These are phyloP conservation scores for Troilus luridus DNA, from an alignment of 2,888 invertebrate genomes.

Conservation along the genomic window DNA sequence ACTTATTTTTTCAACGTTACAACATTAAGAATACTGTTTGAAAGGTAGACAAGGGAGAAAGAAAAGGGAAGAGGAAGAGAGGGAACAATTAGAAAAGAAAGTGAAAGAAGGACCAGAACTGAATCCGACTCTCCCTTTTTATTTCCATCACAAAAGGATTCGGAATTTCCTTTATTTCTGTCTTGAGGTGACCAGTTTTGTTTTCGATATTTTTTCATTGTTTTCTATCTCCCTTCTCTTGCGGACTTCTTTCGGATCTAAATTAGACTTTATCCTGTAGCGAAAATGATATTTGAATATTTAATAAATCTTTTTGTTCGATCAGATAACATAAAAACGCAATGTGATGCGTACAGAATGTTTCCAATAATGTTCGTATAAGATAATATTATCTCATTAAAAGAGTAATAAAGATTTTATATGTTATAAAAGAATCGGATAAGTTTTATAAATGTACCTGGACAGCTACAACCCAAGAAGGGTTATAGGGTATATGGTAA, in stretches of 20 bases:
- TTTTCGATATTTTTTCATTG: not conserved
- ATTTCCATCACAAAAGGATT: not conserved
- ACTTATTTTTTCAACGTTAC: too few species aligned
- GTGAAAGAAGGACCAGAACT: not conserved
- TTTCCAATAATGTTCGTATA: too few species aligned
- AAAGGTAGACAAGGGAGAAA: not conserved
- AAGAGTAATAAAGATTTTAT: too few species aligned
- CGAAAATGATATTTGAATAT: too few species aligned
- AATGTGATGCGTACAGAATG: too few species aligned
- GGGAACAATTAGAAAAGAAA: not conserved
- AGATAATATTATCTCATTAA: too few species aligned
- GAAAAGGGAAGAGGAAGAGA: not conserved
- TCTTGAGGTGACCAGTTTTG: not conserved
- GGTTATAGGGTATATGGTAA: too few species aligned
- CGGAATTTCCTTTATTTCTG: not conserved
- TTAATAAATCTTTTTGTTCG: too few species aligned
- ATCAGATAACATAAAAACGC: too few species aligned
- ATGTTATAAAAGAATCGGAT: too few species aligned
- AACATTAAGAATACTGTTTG: not conserved
- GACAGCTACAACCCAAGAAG: too few species aligned
- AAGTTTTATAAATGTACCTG: too few species aligned
- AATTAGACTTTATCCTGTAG: conserved; percentile 59
- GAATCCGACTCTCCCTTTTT: not conserved
- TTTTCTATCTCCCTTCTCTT: not conserved
- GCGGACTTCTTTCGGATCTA: not conserved